Conservation (phyloP, 2,797 vertebrate genomes). For the Acropternis orthonyx region DNA sequence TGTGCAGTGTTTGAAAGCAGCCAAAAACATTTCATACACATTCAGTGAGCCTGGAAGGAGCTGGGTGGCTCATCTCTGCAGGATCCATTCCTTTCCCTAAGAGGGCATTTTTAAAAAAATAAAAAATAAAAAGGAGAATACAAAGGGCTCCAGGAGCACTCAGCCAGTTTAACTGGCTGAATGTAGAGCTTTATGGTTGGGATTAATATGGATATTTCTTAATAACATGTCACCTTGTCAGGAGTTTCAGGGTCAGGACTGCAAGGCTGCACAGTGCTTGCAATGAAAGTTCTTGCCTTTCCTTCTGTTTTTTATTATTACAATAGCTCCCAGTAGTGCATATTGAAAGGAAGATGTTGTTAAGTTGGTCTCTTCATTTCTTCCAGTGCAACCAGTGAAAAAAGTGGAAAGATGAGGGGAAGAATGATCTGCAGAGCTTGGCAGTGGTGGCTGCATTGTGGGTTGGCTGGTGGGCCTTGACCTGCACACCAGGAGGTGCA, state of each 20-base stretch:
- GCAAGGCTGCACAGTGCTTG: background rate
- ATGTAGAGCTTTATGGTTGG: background rate
- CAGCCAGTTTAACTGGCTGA: constrained; percentile 20
- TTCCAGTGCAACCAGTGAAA: background rate
- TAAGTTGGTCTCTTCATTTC: background rate
- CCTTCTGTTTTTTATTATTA: background rate
- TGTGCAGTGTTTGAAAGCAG: constrained; percentile 5
- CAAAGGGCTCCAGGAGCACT: background rate
- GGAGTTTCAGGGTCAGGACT: background rate
- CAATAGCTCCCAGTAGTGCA: background rate
- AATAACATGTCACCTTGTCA: constrained; percentile 37
- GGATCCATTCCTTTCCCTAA: constrained; percentile 27
- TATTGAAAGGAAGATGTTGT: background rate
- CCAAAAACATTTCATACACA: constrained; percentile 35
- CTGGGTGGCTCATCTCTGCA: constrained; percentile 10
- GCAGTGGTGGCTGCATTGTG: background rate
- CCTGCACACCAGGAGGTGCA: background rate
- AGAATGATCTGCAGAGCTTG: background rate
- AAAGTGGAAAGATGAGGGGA: background rate
- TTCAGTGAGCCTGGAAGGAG: background rate
- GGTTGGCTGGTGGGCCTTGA: background rate
- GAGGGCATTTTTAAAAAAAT: background rate
- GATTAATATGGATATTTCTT: constrained; percentile 17
- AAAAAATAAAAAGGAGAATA: background rate
- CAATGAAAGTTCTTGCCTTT: background rate